A percentile compares a stretch with the other conserved stretches of the same genome.
These are phyloP conservation scores for Mythimna albipuncta DNA, from an alignment of 2,888 invertebrate species.

Conservation along the genomic window DNA sequence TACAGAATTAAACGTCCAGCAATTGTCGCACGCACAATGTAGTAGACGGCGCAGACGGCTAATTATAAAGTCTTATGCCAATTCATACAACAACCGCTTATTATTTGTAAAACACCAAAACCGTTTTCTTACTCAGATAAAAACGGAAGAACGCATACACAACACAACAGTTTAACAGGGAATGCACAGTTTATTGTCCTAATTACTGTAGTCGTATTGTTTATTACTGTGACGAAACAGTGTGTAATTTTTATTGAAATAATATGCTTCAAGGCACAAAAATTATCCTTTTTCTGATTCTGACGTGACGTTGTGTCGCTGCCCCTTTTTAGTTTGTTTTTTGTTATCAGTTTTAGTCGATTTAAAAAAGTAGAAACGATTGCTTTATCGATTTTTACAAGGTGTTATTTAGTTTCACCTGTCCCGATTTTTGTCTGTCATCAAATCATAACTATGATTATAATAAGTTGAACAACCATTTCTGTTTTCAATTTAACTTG, in stretches of 20 bases:
- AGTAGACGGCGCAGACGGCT: slow-evolving; percentile 62
- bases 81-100: slow-evolving; percentile 63
- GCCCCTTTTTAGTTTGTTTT: slow-evolving; percentile 24
- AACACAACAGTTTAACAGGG: slow-evolving; percentile 47
- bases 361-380: fast-evolving
- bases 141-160: slow-evolving; percentile 47
- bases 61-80: slow-evolving; percentile 69
- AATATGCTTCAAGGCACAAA: slow-evolving; percentile 74
- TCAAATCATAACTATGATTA: too few relatives aligned
- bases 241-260: slow-evolving; percentile 65
- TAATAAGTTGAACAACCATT: too few relatives aligned
- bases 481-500: too few relatives aligned
- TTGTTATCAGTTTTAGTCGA: slow-evolving; percentile 42
- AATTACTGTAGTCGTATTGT: slow-evolving; percentile 57
- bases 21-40: slow-evolving; percentile 64
- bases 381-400: too few relatives aligned
- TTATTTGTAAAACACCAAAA: slow-evolving; percentile 57
- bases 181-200: slow-evolving; percentile 57
- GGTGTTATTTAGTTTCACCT: too few relatives aligned
- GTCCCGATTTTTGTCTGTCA: too few relatives aligned
- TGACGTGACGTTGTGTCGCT: slow-evolving; percentile 71
- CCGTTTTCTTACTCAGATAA: slow-evolving; percentile 46
- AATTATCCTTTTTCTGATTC: slow-evolving; percentile 70
- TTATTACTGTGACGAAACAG: slow-evolving; percentile 60
- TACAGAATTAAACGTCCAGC: slow-evolving; percentile 57